phyloP scores from a whole-genome alignment of 2,113 vertebrate species.

The Petrocephalus microphthalmus region DNA sequence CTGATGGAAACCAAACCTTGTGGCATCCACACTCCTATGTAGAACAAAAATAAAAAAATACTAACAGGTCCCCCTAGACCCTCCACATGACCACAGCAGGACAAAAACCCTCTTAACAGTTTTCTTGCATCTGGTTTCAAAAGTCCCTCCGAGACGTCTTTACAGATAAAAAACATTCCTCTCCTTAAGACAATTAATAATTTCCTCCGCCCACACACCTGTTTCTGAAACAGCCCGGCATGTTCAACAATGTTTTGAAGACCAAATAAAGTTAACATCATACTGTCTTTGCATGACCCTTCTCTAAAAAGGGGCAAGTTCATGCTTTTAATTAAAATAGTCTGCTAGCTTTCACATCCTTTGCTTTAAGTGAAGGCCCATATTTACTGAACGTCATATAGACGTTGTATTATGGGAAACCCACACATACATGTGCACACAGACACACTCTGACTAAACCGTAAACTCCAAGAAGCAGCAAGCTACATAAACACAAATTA shows the following conservation, averaged over 20 bases:
- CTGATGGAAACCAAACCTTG: slow-evolving; percentile 15
- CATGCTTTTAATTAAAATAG: not conserved
- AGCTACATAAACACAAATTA: not conserved
- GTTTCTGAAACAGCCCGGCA: slow-evolving; percentile 23
- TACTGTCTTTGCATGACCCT: not conserved
- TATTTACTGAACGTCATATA: not conserved
- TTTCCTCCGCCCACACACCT: not conserved
- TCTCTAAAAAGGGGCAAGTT: not conserved
- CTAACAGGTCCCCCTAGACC: not conserved
- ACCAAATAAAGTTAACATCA: not conserved
- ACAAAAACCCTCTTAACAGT: not conserved
- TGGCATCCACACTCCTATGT: not conserved
- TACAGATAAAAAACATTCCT: slow-evolving; percentile 31
- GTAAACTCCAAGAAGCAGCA: not conserved
- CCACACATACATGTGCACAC: not conserved
- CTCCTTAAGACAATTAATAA: slow-evolving; percentile 37
- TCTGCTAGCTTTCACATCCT: not conserved
- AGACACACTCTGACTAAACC: not conserved
- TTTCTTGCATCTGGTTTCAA: slow-evolving; percentile 24
- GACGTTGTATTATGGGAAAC: not conserved
- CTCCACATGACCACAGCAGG: not conserved
- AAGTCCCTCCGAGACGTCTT: slow-evolving; percentile 17
- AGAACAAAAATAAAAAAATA: not conserved
- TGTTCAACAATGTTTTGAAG: slow-evolving; percentile 30
- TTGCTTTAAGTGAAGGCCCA: not conserved